phyloP scores from a whole-genome alignment of 2,113 vertebrate species.

The Bos taurus region DNA sequence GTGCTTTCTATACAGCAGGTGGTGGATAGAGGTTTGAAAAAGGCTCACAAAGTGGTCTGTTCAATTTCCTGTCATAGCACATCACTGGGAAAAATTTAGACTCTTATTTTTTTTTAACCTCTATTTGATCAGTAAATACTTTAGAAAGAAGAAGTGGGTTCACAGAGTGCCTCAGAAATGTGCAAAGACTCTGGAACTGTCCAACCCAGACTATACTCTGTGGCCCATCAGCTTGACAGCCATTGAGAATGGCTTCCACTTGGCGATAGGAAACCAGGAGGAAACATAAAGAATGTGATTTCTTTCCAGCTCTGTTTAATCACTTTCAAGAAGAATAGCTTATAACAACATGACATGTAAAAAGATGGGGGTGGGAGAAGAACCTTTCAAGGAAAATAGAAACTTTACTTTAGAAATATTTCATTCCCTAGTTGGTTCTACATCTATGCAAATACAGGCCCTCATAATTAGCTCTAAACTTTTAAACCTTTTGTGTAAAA shows the following conservation, averaged over 20 bases:
- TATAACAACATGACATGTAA: not conserved
- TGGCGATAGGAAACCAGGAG: not conserved
- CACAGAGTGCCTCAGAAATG: not conserved
- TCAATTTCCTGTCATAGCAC: not conserved
- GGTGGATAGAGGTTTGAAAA: not conserved
- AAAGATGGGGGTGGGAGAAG: not conserved
- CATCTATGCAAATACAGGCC: not conserved
- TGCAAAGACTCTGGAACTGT: not conserved
- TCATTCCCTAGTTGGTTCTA: not conserved
- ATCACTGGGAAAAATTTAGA: conserved; percentile 18
- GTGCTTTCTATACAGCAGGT: not conserved
- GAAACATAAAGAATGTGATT: not conserved
- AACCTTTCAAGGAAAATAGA: conserved; percentile 17
- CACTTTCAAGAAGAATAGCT: not conserved
- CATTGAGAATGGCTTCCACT: not conserved
- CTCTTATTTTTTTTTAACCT: not conserved
- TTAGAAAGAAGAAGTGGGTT: not conserved
- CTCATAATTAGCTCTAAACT: conserved; percentile 2
- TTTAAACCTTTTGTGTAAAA: conserved; percentile 69
- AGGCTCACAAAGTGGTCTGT: not conserved
- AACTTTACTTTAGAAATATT: not conserved
- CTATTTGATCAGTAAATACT: not conserved
- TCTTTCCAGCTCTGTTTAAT: not conserved
- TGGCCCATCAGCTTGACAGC: not conserved
- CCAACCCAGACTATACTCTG: too few species aligned